Base-by-base conservation (phyloP, 2,888 invertebrate genomes). In the Idaea biselata region DNA sequence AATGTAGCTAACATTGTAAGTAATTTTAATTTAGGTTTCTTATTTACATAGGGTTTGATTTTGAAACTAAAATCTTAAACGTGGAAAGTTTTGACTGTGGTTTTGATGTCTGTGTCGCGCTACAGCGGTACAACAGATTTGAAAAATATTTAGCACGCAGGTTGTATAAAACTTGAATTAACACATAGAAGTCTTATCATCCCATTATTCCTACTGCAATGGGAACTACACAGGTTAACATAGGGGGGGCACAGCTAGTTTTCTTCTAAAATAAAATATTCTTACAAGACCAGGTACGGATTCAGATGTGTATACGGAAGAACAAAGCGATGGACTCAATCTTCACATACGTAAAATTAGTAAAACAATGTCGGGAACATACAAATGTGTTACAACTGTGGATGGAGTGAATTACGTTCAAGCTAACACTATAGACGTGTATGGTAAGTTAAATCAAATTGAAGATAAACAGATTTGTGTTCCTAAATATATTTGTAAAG, bases 201-300 rank as follows among this genome's bases (percentile, higher is more conserved):
- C 25, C 25, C 25, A 3, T n/a, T n/a, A n/a, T n/a, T n/a, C n/a
- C n/a, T n/a, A n/a, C n/a, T 5, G 5, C 25, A 5, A 5, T 25
- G 5, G 25, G 25, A 25, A 25, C 25, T 25, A 1, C 1, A 3
- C 25, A 1, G 25, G 25, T 25, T n/a, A n/a, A n/a, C n/a, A n/a
- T n/a, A n/a, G n/a, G n/a, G n/a, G n/a, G n/a, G n/a, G 25, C 25
- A 60, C 56, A 63, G 57, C 70, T 66, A 69, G 60, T 61, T 69
- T 68, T 70, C 75, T 75, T 78, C 79, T 84, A 81, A 86, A 85
- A 73, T 80, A 76, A 76, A 82, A 83, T 89, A 73, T 84, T 89
- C 84, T 80, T 73, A 86, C 78, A 91, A 91, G 91, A 89, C 88
- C 85, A 91, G 91, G 85, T 88, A 86, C 79, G 75, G 79, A 79